Evolutionary conservation across 2,888 invertebrate genomes (phyloP).

Genomic region (Philaethria dido): DNA sequence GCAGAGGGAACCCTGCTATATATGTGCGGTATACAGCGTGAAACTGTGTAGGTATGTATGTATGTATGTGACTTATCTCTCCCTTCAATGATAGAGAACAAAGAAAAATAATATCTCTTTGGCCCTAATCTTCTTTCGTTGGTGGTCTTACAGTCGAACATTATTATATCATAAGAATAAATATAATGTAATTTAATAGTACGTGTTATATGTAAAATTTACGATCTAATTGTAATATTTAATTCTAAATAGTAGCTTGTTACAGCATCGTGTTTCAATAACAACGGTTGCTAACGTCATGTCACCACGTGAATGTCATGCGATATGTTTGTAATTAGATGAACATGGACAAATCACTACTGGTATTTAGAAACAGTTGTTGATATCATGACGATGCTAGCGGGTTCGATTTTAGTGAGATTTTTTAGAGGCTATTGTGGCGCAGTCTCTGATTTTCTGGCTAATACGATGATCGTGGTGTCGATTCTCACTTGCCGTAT

Average conservation of each 20-base stretch:
- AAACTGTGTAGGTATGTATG: no score
- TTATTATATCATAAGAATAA: not conserved
- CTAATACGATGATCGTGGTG: no score
- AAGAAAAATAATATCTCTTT: no score
- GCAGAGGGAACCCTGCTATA: no score
- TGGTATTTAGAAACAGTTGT: no score
- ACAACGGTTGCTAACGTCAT: conserved; percentile 16
- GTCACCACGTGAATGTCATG: conserved; percentile 25
- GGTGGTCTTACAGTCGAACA: conserved; percentile 1
- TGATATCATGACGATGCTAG: not conserved
- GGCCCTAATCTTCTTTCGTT: not conserved
- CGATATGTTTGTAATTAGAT: conserved; percentile 30
- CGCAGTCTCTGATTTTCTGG: no score
- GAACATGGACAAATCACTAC: conserved; percentile 18
- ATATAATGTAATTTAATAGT: conserved; percentile 17
- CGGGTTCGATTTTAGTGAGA: not conserved
- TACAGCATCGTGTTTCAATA: conserved; percentile 25
- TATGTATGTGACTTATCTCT: no score
- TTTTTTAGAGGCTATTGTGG: not conserved
- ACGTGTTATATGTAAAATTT: conserved; percentile 3
- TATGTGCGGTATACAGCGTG: no score
- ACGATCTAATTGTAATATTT: conserved; percentile 20
- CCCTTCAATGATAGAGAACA: no score
- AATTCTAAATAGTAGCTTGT: conserved; percentile 17
- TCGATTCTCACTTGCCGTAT: no score